Percentiles rank a stretch among this genome's conserved stretches.
Conservation (phyloP, 2,888 invertebrate genomes). For the Eupithecia subumbrata region DNA sequence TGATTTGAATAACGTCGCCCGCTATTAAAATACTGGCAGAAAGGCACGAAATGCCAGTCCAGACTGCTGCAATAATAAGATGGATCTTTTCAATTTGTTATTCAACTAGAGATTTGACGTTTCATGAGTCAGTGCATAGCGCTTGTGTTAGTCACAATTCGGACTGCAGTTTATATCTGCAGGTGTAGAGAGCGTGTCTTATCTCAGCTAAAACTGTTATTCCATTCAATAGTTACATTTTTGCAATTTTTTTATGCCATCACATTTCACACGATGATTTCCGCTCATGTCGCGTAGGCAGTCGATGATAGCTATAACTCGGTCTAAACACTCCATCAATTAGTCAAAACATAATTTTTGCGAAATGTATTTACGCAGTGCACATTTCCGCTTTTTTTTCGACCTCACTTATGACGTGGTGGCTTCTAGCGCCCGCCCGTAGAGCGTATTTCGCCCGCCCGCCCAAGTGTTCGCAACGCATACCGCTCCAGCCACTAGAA, state of each 20-base stretch:
- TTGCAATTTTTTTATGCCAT: background rate
- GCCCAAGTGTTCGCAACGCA: constrained; percentile 40
- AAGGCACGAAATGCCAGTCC: constrained; percentile 26
- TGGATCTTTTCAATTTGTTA: constrained; percentile 24
- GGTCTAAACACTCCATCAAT: constrained; percentile 12
- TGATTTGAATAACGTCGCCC: constrained; percentile 30
- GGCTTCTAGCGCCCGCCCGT: constrained; percentile 46
- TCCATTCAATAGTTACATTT: background rate
- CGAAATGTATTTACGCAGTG: constrained; percentile 3
- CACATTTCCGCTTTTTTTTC: background rate
- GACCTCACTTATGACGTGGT: constrained; percentile 37
- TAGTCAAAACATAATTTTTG: constrained; percentile 3
- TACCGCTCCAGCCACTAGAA: constrained; percentile 34
- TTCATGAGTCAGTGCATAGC: constrained; percentile 17
- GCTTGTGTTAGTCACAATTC: background rate
- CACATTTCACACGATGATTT: constrained; percentile 14
- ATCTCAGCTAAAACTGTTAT: constrained; percentile 5
- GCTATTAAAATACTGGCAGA: constrained; percentile 32
- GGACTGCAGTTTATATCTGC: background rate
- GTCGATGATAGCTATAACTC: constrained; percentile 7
- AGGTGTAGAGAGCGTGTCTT: constrained; percentile 9
- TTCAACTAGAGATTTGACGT: constrained; percentile 13
- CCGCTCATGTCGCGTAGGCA: constrained; percentile 12
- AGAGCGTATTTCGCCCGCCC: constrained; percentile 40
- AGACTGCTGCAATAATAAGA: constrained; percentile 19